Conservation (phyloP, 2,797 vertebrate genomes). For the Sitta carolinensis region DNA sequence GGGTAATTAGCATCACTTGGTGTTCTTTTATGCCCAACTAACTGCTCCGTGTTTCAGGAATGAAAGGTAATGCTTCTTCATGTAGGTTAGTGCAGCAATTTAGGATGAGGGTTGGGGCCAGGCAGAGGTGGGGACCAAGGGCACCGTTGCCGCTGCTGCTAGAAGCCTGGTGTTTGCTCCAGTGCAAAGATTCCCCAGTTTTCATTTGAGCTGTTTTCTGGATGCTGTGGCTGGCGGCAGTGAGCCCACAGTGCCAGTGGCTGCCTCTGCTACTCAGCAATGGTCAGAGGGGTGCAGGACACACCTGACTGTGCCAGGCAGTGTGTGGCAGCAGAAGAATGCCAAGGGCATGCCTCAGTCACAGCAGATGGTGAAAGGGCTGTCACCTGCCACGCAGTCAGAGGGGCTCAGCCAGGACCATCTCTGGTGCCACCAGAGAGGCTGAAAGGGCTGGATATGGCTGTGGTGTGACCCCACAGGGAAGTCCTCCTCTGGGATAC, state of each 20-base stretch:
- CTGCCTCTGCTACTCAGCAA: not conserved
- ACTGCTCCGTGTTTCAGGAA: constrained; percentile 71
- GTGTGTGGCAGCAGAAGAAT: not conserved
- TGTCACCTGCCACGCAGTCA: not conserved
- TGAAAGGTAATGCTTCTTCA: constrained; percentile 60
- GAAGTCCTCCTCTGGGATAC: not conserved
- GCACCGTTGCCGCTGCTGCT: not conserved
- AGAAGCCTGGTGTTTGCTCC: not conserved
- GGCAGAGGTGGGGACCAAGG: constrained; percentile 36
- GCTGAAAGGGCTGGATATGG: not conserved
- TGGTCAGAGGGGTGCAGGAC: not conserved
- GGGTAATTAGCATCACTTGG: constrained; percentile 69
- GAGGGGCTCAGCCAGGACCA: not conserved
- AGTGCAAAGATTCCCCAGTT: not conserved
- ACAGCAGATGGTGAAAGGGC: fast-evolving
- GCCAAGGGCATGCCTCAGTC: no score
- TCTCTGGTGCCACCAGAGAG: not conserved
- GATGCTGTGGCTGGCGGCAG: not conserved
- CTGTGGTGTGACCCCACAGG: not conserved
- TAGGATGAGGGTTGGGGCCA: constrained; percentile 45
- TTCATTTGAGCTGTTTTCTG: not conserved
- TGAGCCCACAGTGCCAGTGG: not conserved
- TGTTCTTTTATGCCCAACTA: constrained; percentile 69
- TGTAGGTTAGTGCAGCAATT: constrained; percentile 51
- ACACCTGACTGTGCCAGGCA: fast-evolving